A percentile compares a stretch with the other conserved stretches of the same genome.
Conservation (phyloP, 2,888 invertebrate genomes). For the Lottia scabra region DNA sequence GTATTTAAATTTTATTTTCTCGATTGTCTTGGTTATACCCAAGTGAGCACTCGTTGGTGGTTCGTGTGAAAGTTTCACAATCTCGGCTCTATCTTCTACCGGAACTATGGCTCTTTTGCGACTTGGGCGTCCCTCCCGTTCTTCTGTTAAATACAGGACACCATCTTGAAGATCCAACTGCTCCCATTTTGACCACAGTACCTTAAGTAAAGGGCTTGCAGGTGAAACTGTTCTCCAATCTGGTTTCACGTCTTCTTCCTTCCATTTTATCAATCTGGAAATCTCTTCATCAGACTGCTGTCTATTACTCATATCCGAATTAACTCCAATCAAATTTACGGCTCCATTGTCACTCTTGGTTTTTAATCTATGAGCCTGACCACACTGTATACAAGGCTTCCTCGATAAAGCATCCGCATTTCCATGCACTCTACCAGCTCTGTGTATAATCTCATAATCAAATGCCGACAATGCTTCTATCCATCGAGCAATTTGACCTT, state of each 20-base stretch:
- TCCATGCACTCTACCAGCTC: conserved; percentile 24
- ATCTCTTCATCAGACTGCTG: background rate
- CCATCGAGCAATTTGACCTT: conserved; percentile 27
- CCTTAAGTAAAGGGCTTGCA: background rate
- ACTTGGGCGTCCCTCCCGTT: background rate
- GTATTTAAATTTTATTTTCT: background rate
- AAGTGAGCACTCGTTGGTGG: background rate
- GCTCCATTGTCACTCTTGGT: no score
- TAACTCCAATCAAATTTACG: background rate
- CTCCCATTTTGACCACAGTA: background rate
- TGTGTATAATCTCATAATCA: conserved; percentile 24
- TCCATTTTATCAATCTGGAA: background rate
- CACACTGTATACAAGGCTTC: conserved; percentile 14
- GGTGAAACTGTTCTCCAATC: no score
- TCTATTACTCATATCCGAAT: background rate
- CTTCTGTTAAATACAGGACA: background rate
- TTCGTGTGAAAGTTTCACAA: background rate
- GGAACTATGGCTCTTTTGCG: background rate
- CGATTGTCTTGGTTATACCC: background rate
- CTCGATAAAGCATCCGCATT: conserved; percentile 31
- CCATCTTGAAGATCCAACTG: background rate
- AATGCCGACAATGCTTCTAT: conserved; percentile 21
- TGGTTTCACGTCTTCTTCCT: no score
- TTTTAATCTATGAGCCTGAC: background rate
- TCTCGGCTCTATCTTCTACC: background rate